Percentiles rank a stretch among this genome's conserved stretches.
Evolutionary conservation across 1,140 invertebrate genomes (phyloP).

Genomic region (Drosophila takahashii): DNA sequence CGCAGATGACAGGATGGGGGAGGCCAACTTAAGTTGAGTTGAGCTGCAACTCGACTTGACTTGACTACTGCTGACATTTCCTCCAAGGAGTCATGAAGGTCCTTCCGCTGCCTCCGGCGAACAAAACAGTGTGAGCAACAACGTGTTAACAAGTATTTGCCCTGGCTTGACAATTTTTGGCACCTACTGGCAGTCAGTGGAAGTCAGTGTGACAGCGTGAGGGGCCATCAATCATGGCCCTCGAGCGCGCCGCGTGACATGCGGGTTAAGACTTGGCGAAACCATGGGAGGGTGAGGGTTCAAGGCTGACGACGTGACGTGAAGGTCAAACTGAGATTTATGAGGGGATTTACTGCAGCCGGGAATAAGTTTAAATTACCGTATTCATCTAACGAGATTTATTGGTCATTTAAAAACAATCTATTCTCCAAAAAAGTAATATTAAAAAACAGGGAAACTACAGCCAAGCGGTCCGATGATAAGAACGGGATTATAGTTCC

Average conservation of each 20-base stretch:
- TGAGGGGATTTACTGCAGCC: conserved; percentile 23
- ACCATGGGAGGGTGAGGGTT: conserved; percentile 17
- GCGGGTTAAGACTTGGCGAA: conserved; percentile 27
- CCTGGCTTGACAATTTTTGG: conserved; percentile 35
- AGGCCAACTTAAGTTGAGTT: conserved; percentile 16
- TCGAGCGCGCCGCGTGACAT: conserved; percentile 16
- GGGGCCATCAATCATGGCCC: conserved; percentile 43
- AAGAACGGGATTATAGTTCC: too few species aligned
- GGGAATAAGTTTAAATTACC: conserved; percentile 16
- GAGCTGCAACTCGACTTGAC: conserved; percentile 47
- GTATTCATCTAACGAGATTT: conserved; percentile 3
- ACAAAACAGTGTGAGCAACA: conserved; percentile 30
- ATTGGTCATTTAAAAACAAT: conserved; percentile 22
- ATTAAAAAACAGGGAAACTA: neutral
- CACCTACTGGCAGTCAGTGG: conserved; percentile 11
- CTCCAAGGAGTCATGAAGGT: conserved; percentile 1
- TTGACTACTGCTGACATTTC: conserved; percentile 37
- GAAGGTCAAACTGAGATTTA: conserved; percentile 45
- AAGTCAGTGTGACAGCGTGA: conserved; percentile 24
- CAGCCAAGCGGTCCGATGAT: too few species aligned
- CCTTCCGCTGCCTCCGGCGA: neutral
- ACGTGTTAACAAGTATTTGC: conserved; percentile 55
- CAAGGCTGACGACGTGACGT: conserved; percentile 40
- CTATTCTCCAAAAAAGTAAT: neutral
- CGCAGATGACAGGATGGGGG: conserved; percentile 24